Percentiles rank a stretch among this genome's conserved stretches.
These are phyloP conservation scores for Lerema accius DNA, from an alignment of 1,140 invertebrate species.

Conservation along the genomic window DNA sequence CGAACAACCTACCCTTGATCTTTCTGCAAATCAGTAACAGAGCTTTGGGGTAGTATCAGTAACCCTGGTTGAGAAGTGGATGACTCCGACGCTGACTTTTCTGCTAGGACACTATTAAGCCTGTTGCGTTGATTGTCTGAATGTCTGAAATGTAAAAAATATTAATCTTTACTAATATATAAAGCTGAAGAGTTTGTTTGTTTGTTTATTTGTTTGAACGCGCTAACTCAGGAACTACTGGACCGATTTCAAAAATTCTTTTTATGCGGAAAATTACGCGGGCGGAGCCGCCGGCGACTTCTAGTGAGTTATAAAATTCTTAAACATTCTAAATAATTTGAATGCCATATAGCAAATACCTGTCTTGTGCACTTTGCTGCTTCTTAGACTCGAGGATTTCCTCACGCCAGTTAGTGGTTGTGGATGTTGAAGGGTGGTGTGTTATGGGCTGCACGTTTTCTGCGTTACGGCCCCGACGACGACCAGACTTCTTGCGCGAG, in stretches of 20 bases:
- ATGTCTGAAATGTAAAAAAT: no score
- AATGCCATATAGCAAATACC: background rate
- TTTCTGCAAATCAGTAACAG: conserved; percentile 64
- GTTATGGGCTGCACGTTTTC: conserved; percentile 47
- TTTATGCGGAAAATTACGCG: no score
- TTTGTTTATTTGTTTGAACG: no score
- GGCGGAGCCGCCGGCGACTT: no score
- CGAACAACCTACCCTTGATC: conserved; percentile 58
- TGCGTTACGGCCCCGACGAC: conserved; percentile 43
- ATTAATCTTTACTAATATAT: no score
- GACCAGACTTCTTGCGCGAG: conserved; percentile 41
- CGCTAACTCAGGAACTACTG: no score
- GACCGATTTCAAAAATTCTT: no score
- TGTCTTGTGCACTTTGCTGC: conserved; percentile 38
- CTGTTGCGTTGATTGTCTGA: conserved; percentile 57
- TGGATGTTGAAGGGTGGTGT: conserved; percentile 29
- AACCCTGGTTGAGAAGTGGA: conserved; percentile 62
- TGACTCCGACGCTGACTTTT: conserved; percentile 61
- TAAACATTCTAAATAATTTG: no score
- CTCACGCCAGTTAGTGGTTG: conserved; percentile 64
- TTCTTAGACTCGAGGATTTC: conserved; percentile 74
- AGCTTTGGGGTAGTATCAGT: conserved; percentile 67
- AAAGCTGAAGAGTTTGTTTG: no score
- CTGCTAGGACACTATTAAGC: conserved; percentile 62
- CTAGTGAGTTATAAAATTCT: no score